Conservation (phyloP, 2,113 vertebrate species). For the Pleuronectes platessa region DNA sequence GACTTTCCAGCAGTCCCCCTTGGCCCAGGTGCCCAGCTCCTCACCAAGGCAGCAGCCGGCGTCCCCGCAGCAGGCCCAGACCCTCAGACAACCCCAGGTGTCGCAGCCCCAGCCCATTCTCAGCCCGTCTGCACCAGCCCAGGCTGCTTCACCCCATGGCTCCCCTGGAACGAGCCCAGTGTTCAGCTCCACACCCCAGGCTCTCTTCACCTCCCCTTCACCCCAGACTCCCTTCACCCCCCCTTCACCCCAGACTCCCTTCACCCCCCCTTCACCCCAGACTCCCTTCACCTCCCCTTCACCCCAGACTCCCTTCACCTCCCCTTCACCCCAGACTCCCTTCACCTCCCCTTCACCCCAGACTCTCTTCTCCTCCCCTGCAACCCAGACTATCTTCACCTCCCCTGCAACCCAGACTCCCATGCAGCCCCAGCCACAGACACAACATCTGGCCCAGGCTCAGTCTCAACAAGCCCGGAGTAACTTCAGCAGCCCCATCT, state of each 20-base stretch:
- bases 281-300: slow-evolving; percentile 10
- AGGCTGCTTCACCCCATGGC: slow-evolving; percentile 42
- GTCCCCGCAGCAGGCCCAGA: slow-evolving; percentile 54
- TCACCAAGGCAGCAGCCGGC: slow-evolving; percentile 54
- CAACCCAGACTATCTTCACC: background rate
- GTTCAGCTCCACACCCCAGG: slow-evolving; percentile 65
- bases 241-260: slow-evolving; percentile 33
- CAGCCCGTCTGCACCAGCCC: slow-evolving; percentile 34
- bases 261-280: slow-evolving; percentile 19
- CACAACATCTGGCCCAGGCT: slow-evolving; percentile 20
- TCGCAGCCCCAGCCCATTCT: slow-evolving; percentile 62
- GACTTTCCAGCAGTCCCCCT: slow-evolving; percentile 82
- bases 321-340: too few species aligned
- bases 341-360: background rate
- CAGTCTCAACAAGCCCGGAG: slow-evolving; percentile 54
- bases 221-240: slow-evolving; percentile 39
- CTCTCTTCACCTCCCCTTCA: slow-evolving; percentile 58
- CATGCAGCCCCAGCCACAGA: slow-evolving; percentile 39
- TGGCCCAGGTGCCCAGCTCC: slow-evolving; percentile 67
- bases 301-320: background rate
- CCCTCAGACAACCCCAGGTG: slow-evolving; percentile 55
- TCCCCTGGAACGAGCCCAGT: slow-evolving; percentile 46
- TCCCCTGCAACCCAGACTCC: background rate
- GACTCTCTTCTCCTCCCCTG: background rate
- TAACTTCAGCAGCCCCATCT: slow-evolving; percentile 66